Evolutionary conservation across 2,113 vertebrate genomes (phyloP).

Genomic region (Chaenocephalus aceratus): DNA sequence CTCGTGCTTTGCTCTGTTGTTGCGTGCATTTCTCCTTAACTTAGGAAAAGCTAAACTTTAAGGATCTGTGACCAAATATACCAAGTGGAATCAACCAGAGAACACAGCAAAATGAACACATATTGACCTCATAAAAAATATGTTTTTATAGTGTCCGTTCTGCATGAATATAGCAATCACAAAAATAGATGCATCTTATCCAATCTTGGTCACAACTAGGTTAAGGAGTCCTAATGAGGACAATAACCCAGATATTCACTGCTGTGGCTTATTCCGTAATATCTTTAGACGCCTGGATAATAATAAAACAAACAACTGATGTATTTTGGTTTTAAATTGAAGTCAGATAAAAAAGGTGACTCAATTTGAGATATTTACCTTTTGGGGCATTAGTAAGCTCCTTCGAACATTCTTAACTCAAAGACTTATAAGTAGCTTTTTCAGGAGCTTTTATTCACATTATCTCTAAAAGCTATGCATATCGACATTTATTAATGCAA

Average conservation of each 20-base stretch:
- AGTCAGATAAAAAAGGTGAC: background rate
- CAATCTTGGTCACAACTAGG: constrained; percentile 19
- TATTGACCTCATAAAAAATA: background rate
- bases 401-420: background rate
- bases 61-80: background rate
- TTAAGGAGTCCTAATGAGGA: constrained; percentile 30
- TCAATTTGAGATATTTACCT: background rate
- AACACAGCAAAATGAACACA: background rate
- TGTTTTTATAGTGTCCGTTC: background rate
- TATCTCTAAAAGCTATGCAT: background rate
- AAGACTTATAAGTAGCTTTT: background rate
- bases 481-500: too few relatives aligned
- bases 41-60: background rate
- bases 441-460: background rate
- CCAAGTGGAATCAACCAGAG: background rate
- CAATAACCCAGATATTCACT: constrained; percentile 31
- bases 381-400: background rate
- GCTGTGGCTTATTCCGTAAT: background rate
- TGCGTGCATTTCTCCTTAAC: background rate
- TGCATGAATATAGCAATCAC: background rate
- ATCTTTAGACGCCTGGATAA: background rate
- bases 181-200: constrained; percentile 23
- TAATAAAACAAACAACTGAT: too few relatives aligned
- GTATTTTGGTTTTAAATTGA: background rate
- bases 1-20: background rate